Evolutionary conservation across 2,888 invertebrate genomes (phyloP).

Genomic region (Patella depressa): DNA sequence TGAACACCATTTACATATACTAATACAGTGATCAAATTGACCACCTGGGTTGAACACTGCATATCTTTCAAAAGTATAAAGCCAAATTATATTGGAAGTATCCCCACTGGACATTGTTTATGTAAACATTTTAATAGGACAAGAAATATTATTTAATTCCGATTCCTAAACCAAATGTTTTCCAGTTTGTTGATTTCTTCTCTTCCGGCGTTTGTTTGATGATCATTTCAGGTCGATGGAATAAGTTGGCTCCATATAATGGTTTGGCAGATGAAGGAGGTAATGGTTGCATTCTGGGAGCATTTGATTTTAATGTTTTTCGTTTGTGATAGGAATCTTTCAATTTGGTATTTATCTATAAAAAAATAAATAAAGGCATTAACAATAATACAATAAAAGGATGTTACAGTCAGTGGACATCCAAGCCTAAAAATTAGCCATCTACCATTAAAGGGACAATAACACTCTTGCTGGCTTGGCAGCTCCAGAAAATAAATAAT

Average conservation of each 20-base stretch:
- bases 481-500: too few species aligned
- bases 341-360: constrained; percentile 56
- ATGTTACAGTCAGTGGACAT: too few species aligned
- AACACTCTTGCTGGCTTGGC: too few species aligned
- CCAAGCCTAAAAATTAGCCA: too few species aligned
- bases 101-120: too few species aligned
- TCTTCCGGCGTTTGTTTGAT: constrained; percentile 13
- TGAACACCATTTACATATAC: too few species aligned
- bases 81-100: too few species aligned
- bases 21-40: too few species aligned
- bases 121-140: too few species aligned
- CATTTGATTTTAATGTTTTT: constrained; percentile 49
- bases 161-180: constrained; percentile 41
- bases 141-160: constrained; percentile 32
- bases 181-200: constrained; percentile 38
- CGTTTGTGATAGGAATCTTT: constrained; percentile 55
- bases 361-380: constrained; percentile 19
- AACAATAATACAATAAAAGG: not conserved
- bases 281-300: constrained; percentile 53
- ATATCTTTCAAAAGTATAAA: too few species aligned
- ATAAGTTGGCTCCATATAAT: constrained; percentile 30
- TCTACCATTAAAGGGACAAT: too few species aligned
- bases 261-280: constrained; percentile 49
- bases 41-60: too few species aligned
- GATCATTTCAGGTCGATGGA: constrained; percentile 6